These are phyloP conservation scores for Isotomurus palustris DNA, from an alignment of 2,888 invertebrate species.

Conservation along the genomic window DNA sequence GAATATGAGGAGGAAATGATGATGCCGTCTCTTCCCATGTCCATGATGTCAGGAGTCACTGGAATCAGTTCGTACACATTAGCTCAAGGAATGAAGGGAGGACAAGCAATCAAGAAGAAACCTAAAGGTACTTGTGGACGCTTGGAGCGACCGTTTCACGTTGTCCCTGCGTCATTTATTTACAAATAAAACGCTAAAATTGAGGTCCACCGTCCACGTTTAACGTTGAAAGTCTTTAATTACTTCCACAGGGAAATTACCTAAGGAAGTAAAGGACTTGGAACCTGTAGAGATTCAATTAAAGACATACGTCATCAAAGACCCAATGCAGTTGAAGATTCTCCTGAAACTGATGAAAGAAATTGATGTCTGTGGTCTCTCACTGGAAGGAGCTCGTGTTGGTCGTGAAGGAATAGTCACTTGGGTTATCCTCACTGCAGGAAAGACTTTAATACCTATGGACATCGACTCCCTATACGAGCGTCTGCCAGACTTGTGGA, in stretches of 20 bases:
- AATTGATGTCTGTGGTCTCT: slow-evolving; percentile 27
- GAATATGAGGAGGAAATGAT: slow-evolving; percentile 1
- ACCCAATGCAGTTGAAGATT: slow-evolving; percentile 21
- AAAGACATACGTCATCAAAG: slow-evolving; percentile 30
- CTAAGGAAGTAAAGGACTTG: slow-evolving; percentile 19
- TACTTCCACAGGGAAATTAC: neutral
- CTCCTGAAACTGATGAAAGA: slow-evolving; percentile 34
- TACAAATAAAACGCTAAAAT: neutral
- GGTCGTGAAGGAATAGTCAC: slow-evolving; percentile 49
- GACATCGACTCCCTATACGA: slow-evolving; percentile 48
- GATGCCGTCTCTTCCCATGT: slow-evolving; percentile 4
- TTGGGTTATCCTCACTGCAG: slow-evolving; percentile 48
- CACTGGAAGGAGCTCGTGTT: slow-evolving; percentile 48
- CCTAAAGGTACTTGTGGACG: too few relatives aligned
- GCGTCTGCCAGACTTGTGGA: slow-evolving; percentile 51
- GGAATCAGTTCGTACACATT: too few relatives aligned
- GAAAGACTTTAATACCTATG: slow-evolving; percentile 48
- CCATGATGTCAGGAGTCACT: neutral
- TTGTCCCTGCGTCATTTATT: too few relatives aligned
- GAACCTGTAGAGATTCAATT: slow-evolving; percentile 33
- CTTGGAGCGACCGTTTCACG: too few relatives aligned
- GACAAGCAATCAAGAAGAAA: slow-evolving; percentile 5
- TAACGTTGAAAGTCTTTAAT: neutral
- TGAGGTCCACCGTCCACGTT: neutral
- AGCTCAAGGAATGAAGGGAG: slow-evolving; percentile 22